Conservation (phyloP, 2,888 invertebrate species). For the Zaprionus bogoriensis region DNA sequence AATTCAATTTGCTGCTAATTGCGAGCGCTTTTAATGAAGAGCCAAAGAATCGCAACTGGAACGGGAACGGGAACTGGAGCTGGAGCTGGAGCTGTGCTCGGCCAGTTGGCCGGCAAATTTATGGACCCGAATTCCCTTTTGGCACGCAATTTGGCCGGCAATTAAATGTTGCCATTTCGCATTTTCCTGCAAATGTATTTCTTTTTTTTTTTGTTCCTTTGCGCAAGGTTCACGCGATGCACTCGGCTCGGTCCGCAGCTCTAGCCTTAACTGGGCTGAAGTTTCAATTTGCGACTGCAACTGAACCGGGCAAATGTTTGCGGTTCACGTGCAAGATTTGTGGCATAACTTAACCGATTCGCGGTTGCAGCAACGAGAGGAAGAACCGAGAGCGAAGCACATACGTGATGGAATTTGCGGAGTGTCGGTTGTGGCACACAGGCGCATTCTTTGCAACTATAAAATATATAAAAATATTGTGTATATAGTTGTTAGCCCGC, state of each 20-base stretch:
- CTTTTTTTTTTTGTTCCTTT: no score
- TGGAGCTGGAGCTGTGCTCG: neutral
- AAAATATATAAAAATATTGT: no score
- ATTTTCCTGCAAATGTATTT: constrained; percentile 8
- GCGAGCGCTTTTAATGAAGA: constrained; percentile 60
- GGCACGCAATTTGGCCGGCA: constrained; percentile 44
- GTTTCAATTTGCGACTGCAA: constrained; percentile 46
- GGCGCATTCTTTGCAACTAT: no score
- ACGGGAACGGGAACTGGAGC: neutral
- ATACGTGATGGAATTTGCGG: constrained; percentile 46
- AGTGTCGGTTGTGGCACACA: neutral
- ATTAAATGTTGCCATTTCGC: constrained; percentile 37
- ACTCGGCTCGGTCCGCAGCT: neutral
- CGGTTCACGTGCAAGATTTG: constrained; percentile 67
- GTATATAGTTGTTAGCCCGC: no score
- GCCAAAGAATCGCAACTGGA: neutral
- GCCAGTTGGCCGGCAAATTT: constrained; percentile 45
- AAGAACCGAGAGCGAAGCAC: no score
- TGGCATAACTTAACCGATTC: constrained; percentile 43
- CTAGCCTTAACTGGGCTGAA: constrained; percentile 41
- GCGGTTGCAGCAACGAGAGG: constrained; percentile 7
- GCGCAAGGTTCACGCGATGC: constrained; percentile 33
- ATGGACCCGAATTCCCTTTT: constrained; percentile 35
- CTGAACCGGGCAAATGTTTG: constrained; percentile 29
- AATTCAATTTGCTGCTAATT: constrained; percentile 73